Evolutionary conservation across 2,797 vertebrate species (phyloP), one percentile per base, ranked within the genome.

Genomic region (Arnoldichthys spilopterus): DNA sequence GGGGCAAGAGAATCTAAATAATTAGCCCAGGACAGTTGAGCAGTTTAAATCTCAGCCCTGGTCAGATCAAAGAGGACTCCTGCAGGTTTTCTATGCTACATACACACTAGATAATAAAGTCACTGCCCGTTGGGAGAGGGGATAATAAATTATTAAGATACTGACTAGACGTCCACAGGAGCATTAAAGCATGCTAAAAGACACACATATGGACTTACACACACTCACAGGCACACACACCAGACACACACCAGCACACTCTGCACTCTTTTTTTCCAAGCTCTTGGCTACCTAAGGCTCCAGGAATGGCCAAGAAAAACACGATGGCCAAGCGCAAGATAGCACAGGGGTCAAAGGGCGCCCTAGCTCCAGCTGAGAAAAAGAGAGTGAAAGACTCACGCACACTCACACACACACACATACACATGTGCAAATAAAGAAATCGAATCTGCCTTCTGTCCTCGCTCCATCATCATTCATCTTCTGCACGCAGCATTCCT

Each of bases 91-190:
- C 85, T 73, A 78, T 68, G 61, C 62, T 76, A 74, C 61, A 69
- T 76, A 66, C 69, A 81, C 73, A 76, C 76, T 79, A 77, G 79
- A 78, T 78, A 84, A 87, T 86, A 64, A 84, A 83, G 74, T 84
- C 53, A 80, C 75, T 85, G 47, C 70, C 68, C 79, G 63, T 80
- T 81, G 70, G 73, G 82, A 74, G 85, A 47, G 43, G 47, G 37
- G 66, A 64, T 71, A 66, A 84, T 88, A 82, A 85, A 87, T 88
- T 83, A 82, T 78, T 37, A 86, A 88, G 86, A 89, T 86, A 87
- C 66, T 79, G 86, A 86, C 86, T 88, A 74, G 78, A 82, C 70
- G 58, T 77, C 28, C 61, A 62, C 18, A 66, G 63, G 74, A 58
- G 68, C 63, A 74, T 68, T 78, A 63, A 82, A 69, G 77, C 54